Percentiles rank a stretch among this genome's conserved stretches.
These are phyloP conservation scores for Coturnix japonica DNA, from an alignment of 2,113 vertebrate genomes.

Conservation along the genomic window DNA sequence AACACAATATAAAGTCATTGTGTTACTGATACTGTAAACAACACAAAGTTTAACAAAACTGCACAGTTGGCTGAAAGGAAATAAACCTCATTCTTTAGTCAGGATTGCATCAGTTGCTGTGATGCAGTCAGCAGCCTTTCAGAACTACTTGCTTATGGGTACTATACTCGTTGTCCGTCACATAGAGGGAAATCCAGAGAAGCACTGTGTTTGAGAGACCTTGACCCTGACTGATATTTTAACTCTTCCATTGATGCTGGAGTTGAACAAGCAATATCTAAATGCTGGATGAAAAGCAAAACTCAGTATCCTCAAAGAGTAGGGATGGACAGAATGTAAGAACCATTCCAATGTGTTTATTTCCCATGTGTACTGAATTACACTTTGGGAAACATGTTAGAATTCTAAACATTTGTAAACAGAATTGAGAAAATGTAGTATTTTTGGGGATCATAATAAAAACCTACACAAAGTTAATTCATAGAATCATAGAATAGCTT, in stretches of 20 bases:
- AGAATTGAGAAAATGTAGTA: background rate
- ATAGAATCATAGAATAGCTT: too few relatives aligned
- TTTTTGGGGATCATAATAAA: background rate
- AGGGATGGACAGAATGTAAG: constrained; percentile 24
- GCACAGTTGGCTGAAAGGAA: background rate
- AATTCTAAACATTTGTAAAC: too few relatives aligned
- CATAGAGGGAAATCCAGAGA: background rate
- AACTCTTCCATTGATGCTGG: background rate
- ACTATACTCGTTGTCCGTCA: background rate
- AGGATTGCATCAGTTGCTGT: background rate
- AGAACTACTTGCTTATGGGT: constrained; percentile 13
- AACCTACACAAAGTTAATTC: background rate
- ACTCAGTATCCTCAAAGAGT: background rate
- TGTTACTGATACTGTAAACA: background rate
- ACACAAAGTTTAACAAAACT: background rate
- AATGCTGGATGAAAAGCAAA: constrained; percentile 26
- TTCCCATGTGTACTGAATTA: constrained; percentile 62
- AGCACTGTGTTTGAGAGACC: background rate
- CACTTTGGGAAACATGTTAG: constrained; percentile 37
- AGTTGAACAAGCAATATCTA: background rate
- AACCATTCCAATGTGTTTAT: constrained; percentile 50
- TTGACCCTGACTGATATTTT: background rate
- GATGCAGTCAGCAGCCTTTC: background rate
- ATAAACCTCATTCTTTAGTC: background rate
- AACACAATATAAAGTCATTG: background rate